A percentile compares a stretch with the other conserved stretches of the same genome.
Evolutionary conservation across 1,140 invertebrate species (phyloP).

Genomic region (Trinorchestia longiramus): DNA sequence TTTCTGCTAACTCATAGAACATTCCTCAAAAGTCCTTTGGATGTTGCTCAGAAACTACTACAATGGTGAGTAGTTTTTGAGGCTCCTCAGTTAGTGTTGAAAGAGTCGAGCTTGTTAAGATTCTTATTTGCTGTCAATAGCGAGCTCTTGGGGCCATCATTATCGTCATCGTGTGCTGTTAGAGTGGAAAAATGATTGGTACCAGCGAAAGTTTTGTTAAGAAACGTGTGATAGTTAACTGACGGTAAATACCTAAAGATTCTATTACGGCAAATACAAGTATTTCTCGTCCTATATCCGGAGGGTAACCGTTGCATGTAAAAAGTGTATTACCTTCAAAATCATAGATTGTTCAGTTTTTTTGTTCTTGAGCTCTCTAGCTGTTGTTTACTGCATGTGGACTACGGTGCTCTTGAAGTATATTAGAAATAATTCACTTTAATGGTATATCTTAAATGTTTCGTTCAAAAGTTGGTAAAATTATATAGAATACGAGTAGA

Average conservation of each 20-base stretch:
- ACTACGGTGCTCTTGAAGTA: too few relatives aligned
- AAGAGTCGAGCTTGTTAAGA: background rate
- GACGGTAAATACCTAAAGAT: background rate
- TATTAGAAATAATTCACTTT: too few relatives aligned
- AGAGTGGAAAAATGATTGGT: background rate
- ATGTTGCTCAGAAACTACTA: conserved; percentile 88
- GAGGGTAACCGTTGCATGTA: background rate
- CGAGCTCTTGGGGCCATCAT: background rate
- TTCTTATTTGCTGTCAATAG: background rate
- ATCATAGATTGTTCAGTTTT: background rate
- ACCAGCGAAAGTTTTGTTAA: background rate
- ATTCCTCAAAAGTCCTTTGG: conserved; percentile 87
- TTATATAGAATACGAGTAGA: too few relatives aligned
- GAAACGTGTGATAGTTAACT: background rate
- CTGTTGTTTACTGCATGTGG: too few relatives aligned
- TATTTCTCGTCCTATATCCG: background rate
- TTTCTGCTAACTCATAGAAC: conserved; percentile 97
- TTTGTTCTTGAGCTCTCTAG: background rate
- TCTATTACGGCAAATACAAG: background rate
- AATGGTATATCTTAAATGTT: too few relatives aligned
- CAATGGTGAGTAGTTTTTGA: conserved; percentile 78
- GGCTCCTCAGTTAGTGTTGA: background rate
- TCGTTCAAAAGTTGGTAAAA: too few relatives aligned
- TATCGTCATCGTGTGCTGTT: background rate
- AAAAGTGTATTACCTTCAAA: background rate